These are phyloP conservation scores for Mormyrus lacerda DNA, from an alignment of 2,113 vertebrate genomes.

Conservation along the genomic window DNA sequence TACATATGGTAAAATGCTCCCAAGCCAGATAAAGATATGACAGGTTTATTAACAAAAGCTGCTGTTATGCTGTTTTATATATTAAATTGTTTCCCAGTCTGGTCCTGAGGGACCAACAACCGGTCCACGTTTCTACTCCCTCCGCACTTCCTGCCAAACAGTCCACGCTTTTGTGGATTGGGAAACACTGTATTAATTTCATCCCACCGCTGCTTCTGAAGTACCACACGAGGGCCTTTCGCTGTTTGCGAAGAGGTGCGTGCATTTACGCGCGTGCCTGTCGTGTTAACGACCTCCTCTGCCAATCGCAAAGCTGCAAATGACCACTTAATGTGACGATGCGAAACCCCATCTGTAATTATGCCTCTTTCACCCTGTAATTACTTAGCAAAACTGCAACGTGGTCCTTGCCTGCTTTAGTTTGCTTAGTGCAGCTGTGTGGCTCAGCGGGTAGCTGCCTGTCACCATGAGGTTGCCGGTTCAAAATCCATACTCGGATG, in stretches of 20 bases:
- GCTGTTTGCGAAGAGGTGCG: background rate
- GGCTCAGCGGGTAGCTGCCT: background rate
- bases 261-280: background rate
- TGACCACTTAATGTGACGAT: background rate
- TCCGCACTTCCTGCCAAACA: too few relatives aligned
- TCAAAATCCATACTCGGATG: background rate
- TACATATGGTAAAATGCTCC: background rate
- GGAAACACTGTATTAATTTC: background rate
- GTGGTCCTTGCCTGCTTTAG: background rate
- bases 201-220: background rate
- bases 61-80: background rate
- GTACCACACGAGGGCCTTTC: background rate
- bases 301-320: background rate
- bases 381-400: background rate
- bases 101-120: background rate
- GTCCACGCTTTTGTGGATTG: background rate
- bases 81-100: background rate
- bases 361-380: background rate
- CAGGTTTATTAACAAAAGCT: background rate
- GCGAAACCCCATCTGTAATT: background rate
- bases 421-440: background rate
- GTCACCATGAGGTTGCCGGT: background rate
- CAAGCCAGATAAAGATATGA: background rate
- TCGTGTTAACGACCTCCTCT: background rate
- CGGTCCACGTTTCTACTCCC: background rate